Percentiles rank a stretch among this genome's conserved stretches.
phyloP scores from a whole-genome alignment of 1,140 invertebrate species.

The Apis mellifera region DNA sequence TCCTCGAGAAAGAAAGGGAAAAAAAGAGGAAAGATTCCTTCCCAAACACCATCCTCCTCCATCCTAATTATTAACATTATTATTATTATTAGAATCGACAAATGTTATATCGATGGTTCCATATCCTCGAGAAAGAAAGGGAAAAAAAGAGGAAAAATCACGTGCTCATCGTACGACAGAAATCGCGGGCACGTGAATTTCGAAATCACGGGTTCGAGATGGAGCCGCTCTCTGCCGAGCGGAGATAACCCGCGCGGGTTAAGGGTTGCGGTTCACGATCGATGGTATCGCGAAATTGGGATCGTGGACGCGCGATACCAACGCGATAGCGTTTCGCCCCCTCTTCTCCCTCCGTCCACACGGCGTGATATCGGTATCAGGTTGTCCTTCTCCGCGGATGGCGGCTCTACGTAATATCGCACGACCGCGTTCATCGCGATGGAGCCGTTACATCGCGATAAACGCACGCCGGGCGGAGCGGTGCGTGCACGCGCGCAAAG shows the following conservation, averaged over 20 bases:
- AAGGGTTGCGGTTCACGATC: conserved; percentile 48
- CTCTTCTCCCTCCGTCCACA: no score
- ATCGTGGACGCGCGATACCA: conserved; percentile 50
- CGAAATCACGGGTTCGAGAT: conserved; percentile 2
- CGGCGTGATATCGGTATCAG: conserved; percentile 42
- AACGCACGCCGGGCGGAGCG: not conserved
- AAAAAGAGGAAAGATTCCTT: no score
- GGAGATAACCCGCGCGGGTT: conserved; percentile 31
- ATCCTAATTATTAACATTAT: no score
- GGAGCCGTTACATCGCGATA: conserved; percentile 30
- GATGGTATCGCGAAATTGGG: conserved; percentile 62
- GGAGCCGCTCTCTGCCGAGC: not conserved
- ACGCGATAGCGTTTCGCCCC: conserved; percentile 32
- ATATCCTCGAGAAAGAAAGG: not conserved
- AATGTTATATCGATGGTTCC: not conserved
- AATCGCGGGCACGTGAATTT: not conserved
- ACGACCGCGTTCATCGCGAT: conserved; percentile 56
- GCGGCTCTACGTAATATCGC: conserved; percentile 56
- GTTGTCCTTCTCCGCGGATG: conserved; percentile 26
- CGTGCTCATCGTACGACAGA: not conserved
- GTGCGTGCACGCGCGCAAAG: conserved; percentile 11
- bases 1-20: not conserved
- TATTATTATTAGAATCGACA: no score
- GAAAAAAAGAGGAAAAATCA: not conserved
- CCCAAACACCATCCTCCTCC: no score